Evolutionary conservation across 2,888 invertebrate genomes (phyloP).

Genomic region (Orthonychiurus folsomi): DNA sequence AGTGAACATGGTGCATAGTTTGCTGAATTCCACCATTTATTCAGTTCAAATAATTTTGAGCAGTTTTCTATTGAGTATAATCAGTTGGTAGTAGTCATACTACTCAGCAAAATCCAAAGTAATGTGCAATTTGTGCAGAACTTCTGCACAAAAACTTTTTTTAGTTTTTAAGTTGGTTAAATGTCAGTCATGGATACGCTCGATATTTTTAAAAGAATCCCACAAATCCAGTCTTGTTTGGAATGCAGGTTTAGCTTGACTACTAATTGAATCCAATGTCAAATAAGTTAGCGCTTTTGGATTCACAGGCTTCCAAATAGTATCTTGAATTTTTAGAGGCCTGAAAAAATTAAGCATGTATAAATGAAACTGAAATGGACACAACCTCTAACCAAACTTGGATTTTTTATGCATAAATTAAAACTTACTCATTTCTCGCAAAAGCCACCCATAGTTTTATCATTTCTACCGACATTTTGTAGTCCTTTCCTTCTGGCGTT

Average conservation of each 20-base stretch:
- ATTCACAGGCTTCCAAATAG: not conserved
- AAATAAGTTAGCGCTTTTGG: not conserved
- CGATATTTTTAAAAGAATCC: not conserved
- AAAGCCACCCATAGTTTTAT: not conserved
- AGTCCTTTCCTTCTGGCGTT: not conserved
- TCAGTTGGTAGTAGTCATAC: no score
- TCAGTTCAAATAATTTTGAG: no score
- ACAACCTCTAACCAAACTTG: not conserved
- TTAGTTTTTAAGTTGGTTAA: not conserved
- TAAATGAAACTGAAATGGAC: no score
- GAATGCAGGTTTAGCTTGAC: not conserved
- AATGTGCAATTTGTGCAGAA: not conserved
- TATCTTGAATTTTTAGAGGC: not conserved
- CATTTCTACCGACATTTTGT: not conserved
- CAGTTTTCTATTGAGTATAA: no score
- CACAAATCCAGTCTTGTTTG: not conserved
- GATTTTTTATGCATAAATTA: not conserved
- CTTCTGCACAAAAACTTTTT: not conserved
- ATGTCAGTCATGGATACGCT: not conserved
- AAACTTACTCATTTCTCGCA: not conserved
- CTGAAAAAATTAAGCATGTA: no score
- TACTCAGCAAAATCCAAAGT: not conserved
- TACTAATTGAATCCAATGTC: not conserved
- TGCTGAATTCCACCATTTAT: no score
- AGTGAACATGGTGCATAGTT: no score